phyloP scores from a whole-genome alignment of 2,113 vertebrate genomes.

The Eonycteris spelaea region DNA sequence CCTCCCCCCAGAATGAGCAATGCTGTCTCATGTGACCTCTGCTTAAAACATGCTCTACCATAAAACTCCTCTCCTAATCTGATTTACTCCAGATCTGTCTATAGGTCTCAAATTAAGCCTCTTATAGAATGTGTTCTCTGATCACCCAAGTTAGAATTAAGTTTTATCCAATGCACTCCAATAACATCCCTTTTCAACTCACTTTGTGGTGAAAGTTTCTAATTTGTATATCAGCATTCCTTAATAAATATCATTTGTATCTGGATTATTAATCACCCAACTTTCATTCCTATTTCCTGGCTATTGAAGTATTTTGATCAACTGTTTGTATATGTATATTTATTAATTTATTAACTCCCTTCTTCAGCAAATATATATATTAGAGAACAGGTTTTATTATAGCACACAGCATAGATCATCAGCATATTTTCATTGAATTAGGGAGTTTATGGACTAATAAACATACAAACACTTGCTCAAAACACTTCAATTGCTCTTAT shows the following conservation, averaged over 20 bases:
- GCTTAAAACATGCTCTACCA: not conserved
- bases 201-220: not conserved
- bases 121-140: not conserved
- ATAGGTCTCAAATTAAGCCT: not conserved
- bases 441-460: not conserved
- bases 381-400: not conserved
- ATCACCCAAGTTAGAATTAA: not conserved
- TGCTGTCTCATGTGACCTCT: not conserved
- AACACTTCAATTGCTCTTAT: not conserved
- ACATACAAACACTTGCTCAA: not conserved
- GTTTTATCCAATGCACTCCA: not conserved
- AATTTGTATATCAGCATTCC: not conserved
- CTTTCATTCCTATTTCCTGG: not conserved
- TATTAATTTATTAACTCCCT: not conserved
- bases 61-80: not conserved
- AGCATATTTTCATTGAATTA: not conserved
- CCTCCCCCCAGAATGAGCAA: not conserved
- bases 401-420: not conserved
- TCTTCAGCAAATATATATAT: not conserved
- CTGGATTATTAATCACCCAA: not conserved
- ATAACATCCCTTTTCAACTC: not conserved
- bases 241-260: not conserved
- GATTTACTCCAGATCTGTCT: not conserved
- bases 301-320: not conserved
- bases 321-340: not conserved